Conservation (phyloP, 2,113 vertebrate species). For the Phrynocephalus versicolor region DNA sequence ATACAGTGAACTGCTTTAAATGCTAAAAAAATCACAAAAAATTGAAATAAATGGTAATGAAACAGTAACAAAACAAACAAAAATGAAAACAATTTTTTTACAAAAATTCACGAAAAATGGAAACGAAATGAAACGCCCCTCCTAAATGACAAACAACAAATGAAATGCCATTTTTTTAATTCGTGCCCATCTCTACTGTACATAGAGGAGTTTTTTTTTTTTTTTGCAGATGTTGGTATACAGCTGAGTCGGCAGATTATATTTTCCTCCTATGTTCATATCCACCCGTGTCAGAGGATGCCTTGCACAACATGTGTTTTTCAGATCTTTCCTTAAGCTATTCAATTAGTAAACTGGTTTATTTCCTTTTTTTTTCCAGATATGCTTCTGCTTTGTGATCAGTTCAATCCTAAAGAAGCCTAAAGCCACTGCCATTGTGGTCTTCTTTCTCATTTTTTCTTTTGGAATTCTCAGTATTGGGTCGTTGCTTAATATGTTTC, state of each 20-base stretch:
- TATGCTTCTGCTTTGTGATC: constrained; percentile 88
- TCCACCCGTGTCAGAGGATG: background rate
- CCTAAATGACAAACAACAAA: too few species aligned
- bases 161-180: too few species aligned
- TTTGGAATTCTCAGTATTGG: constrained; percentile 80
- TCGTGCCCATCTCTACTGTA: too few species aligned
- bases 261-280: too few species aligned
- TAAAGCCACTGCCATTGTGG: constrained; percentile 79
- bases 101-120: too few species aligned
- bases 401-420: constrained; percentile 84
- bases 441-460: constrained; percentile 79
- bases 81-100: too few species aligned
- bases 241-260: background rate
- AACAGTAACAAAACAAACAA: too few species aligned
- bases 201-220: too few species aligned
- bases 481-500: constrained; percentile 76
- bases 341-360: background rate
- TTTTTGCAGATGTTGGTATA: background rate
- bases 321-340: background rate
- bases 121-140: too few species aligned
- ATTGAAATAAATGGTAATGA: too few species aligned
- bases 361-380: constrained; percentile 68
- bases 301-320: background rate
- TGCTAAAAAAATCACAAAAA: too few species aligned
- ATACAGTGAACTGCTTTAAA: too few species aligned